Base-by-base conservation (phyloP, 2,888 invertebrate genomes). In the Bellardia bayeri region DNA sequence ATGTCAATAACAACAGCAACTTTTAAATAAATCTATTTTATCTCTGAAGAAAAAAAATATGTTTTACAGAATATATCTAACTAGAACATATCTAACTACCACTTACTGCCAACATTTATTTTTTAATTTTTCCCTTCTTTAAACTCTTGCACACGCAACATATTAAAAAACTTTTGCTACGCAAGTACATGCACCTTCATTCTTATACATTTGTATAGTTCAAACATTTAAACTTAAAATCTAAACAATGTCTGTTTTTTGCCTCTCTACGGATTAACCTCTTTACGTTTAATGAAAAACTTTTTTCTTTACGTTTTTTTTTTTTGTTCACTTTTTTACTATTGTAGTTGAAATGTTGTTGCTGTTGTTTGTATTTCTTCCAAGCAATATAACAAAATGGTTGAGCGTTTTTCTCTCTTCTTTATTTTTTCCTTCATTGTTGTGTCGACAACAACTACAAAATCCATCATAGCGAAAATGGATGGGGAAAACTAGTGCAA, bases 211-310 rank as follows among this genome's bases (percentile, higher is more conserved):
- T 11, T 45, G 3, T 45, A 13, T 13, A 45, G 45, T 6, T 6
- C 37, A 37, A 37, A 75, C 40, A 49, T 63, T 63, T 4, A 54
- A 71, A 71, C 63, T 42, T 23, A 45, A 66, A 82, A 66, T 69
- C 76, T 83, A 63, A 76, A 83, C 82, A 83, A 76, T 83, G 69
- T 82, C 71, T 54, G 72, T 51, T 45, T 64, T 33, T 49, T 66
- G 40, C 58, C 72, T 66, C 80, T 74, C 71, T 1, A 61, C 33
- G 82, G 86, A 87, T 89, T 88, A 88, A 84, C 82, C 74, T 87
- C 84, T 82, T 88, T 83, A 76, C 69, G 72, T 76, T 82, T 80
- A 86, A 86, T 82, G 78, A 82, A 85, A 89, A 86, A 72, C 79
- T 85, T 85, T 88, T 64, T 49, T 63, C 14, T 42, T 42, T 3